These are phyloP conservation scores for Mesoligia furuncula DNA, from an alignment of 2,888 invertebrate genomes.

Conservation along the genomic window DNA sequence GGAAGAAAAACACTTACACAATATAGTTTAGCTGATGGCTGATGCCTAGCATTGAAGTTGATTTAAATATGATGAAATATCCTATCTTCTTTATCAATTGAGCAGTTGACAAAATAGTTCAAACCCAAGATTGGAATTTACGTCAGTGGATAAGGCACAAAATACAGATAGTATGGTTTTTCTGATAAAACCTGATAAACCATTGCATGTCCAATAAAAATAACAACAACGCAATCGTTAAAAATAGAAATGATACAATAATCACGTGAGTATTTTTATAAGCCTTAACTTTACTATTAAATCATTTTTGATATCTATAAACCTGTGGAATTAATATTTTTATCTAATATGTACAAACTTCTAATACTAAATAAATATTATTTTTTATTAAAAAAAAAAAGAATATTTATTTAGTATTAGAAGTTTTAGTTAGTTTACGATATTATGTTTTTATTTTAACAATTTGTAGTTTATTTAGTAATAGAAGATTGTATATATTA, in stretches of 20 bases:
- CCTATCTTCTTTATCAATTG: slow-evolving; percentile 20
- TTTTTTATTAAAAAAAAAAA: too few relatives aligned
- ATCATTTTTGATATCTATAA: not conserved
- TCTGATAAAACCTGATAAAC: slow-evolving; percentile 52
- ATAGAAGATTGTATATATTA: too few relatives aligned
- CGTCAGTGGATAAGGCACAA: slow-evolving; percentile 39
- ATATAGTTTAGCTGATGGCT: not conserved
- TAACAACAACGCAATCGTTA: slow-evolving; percentile 54
- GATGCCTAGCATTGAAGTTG: not conserved
- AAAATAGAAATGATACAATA: slow-evolving; percentile 66
- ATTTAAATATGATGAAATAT: not conserved
- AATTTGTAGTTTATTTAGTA: too few relatives aligned
- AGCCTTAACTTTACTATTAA: slow-evolving; percentile 18
- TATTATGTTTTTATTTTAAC: too few relatives aligned
- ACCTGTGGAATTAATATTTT: too few relatives aligned
- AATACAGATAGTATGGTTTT: too few relatives aligned
- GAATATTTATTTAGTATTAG: too few relatives aligned
- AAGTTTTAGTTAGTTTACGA: too few relatives aligned
- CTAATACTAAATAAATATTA: too few relatives aligned
- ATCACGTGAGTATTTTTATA: slow-evolving; percentile 11
- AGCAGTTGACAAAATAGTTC: not conserved
- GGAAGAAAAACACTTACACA: not conserved
- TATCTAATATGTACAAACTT: too few relatives aligned
- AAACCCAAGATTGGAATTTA: slow-evolving; percentile 25
- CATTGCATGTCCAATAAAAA: slow-evolving; percentile 40